Base-by-base conservation (phyloP, 1,140 invertebrate genomes). In the Philopotamus ludificatus region DNA sequence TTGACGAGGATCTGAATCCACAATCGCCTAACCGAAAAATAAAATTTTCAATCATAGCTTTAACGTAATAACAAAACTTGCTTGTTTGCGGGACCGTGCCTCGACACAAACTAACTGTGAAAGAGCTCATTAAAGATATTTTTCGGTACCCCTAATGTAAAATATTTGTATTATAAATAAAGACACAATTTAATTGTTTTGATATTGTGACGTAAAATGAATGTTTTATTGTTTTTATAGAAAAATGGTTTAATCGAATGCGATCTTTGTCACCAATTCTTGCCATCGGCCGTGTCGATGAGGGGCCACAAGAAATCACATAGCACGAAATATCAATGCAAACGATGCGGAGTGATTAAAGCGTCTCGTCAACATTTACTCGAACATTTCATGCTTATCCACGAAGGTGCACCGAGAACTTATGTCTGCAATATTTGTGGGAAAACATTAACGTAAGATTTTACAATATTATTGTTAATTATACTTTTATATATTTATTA, bases 271-370 rank as follows among this genome's bases (percentile, higher is more conserved):
- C 41, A 63, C 0, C 77, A 79, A 51, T 79, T 74, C 65, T 76
- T 77, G 41, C 75, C 75, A 0, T 77, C 72, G 20, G 69, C 66
- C 0, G 77, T 79, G 0, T 79, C 78, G 0, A 51, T 80, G 28
- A 58, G 77, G 15, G 78, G 79, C 2, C 79, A 81, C 50, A 73
- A 78, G 64, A 79, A 79, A 39, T 81, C 79, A 1, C 79, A 81
- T 50, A 74, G 74, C 0, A 79, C 75, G 0, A 77, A 77, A 75
- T 80, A 80, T 61, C 73, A 74, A 65, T 80, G 79, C 65, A 80
- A 79, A 55, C 41, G 74, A n/a, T 80, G 79, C 53, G 71, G 67
- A 1, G 62, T 73, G 3, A 61, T 76, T 0, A 74, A 76, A 22
- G 71, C 74, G 0, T 77, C 77, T 0, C 71, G 77, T 0, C 79